Evolutionary conservation across 1,140 invertebrate species (phyloP).

Genomic region (Drosophila malerkotliana): DNA sequence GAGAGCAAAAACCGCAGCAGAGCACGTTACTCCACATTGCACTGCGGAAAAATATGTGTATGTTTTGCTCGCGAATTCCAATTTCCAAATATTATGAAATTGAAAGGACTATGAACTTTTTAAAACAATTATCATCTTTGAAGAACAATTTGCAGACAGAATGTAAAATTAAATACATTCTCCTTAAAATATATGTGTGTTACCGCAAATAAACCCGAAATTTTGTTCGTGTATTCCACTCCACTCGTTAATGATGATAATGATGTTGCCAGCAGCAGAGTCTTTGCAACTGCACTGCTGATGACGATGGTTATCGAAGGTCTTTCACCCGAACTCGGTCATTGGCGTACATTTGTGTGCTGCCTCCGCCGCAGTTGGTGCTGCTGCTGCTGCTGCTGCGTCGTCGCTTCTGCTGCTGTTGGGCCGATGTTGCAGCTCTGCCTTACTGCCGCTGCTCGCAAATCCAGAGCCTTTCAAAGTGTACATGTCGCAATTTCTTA

Average conservation of each 20-base stretch:
- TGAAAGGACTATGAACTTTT: neutral
- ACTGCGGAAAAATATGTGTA: neutral
- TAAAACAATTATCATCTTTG: neutral
- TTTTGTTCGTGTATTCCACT: conserved; percentile 47
- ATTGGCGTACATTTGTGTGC: conserved; percentile 84
- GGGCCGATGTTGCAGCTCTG: conserved; percentile 59
- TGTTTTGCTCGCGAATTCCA: neutral
- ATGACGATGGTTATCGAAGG: conserved; percentile 84
- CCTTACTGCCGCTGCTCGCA: conserved; percentile 69
- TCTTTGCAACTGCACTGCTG: conserved; percentile 69
- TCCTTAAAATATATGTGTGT: neutral
- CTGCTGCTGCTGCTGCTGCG: conserved; percentile 33
- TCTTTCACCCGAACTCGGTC: conserved; percentile 84
- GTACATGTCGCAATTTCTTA: conserved; percentile 84
- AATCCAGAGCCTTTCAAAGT: conserved; percentile 84
- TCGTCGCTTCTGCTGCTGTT: conserved; percentile 12
- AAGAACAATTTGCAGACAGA: too few relatives aligned
- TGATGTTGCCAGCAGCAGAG: conserved; percentile 57
- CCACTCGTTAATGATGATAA: conserved; percentile 70
- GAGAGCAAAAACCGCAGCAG: conserved; percentile 46
- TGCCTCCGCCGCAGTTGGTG: conserved; percentile 37
- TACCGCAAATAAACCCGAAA: neutral
- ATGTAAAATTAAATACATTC: too few relatives aligned
- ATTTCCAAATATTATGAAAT: neutral
- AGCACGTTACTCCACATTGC: conserved; percentile 34